phyloP scores from a whole-genome alignment of 2,888 invertebrate genomes.

The Pseudolycoriella hygida region DNA sequence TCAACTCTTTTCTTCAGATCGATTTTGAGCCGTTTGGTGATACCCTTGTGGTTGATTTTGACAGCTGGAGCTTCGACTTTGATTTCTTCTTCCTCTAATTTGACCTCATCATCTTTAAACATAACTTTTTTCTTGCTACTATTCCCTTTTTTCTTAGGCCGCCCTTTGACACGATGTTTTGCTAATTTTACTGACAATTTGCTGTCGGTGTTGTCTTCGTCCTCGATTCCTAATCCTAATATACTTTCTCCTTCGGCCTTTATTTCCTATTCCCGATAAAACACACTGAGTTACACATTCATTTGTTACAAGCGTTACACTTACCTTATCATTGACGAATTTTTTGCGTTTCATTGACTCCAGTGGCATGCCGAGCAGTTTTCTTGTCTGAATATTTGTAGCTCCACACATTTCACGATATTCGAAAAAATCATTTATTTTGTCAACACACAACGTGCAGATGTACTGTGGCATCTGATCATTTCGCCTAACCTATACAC shows the following conservation, averaged over 20 bases:
- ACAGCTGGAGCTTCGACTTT: background rate
- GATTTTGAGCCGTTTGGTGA: background rate
- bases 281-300: no score
- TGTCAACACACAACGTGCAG: conserved; percentile 40
- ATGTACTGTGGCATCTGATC: conserved; percentile 44
- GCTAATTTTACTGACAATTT: no score
- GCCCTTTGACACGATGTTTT: no score
- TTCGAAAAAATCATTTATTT: conserved; percentile 42
- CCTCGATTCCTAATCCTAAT: background rate
- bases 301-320: background rate
- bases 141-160: background rate
- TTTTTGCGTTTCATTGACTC: background rate
- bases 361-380: conserved; percentile 21
- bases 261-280: no score
- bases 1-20: background rate
- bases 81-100: background rate
- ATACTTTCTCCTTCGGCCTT: background rate
- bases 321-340: background rate
- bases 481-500: conserved; percentile 32
- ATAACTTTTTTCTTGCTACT: background rate
- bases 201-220: background rate
- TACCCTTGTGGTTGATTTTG: background rate
- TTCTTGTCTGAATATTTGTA: conserved; percentile 33
- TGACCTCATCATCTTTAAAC: conserved; percentile 1
- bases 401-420: conserved; percentile 38